Base-by-base conservation (phyloP, 1,140 invertebrate species). In the Palaemon carinicauda region DNA sequence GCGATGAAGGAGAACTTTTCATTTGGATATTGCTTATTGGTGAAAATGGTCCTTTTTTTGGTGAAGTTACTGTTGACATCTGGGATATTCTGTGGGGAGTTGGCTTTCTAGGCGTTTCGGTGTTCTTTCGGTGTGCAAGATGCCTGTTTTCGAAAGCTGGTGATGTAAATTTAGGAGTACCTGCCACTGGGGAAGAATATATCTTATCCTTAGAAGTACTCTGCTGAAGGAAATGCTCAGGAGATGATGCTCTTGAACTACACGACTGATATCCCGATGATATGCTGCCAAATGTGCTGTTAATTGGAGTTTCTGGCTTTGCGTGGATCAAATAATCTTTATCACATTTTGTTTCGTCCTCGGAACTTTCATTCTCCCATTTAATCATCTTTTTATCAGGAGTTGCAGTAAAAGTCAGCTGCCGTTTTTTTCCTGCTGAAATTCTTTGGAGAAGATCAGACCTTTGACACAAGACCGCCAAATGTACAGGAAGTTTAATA, bases 401-500 rank as follows among this genome's bases (percentile, higher is more conserved):
- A 21, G 54, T 41, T 9, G 12, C 53, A 14, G 56, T 27, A 15
- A 27, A 29, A 31, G 4, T 21, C n/a, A 24, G 21, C 60, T 33
- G 21, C 41, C 65, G 14, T 27, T 69, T 31, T 69, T 53, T 80
- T 24, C 2, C n/a, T 4, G 9, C 17, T 3, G 19, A 4, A 19
- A 21, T 9, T 27, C 65, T 74, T 12, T 78, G 52, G 24, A 88
- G 80, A 71, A 88, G 87, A 33, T 65, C 69, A 9, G 80, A 88
- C 4, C 87, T 80, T 5, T 54, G 29, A 14, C 14, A n/a, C 19
- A 88, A 56, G 9, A 88, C 21, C 7, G 87, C 71, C 19, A 73
- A 17, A 33, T 88, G 87, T 3, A 77, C 87, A 10, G 87, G 80
- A 9, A 88, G 2, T 27, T 51, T 82, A 3, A 51, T 54, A 1